phyloP scores from a whole-genome alignment of 1,140 invertebrate species.

The Tetranychus cinnabarinus region DNA sequence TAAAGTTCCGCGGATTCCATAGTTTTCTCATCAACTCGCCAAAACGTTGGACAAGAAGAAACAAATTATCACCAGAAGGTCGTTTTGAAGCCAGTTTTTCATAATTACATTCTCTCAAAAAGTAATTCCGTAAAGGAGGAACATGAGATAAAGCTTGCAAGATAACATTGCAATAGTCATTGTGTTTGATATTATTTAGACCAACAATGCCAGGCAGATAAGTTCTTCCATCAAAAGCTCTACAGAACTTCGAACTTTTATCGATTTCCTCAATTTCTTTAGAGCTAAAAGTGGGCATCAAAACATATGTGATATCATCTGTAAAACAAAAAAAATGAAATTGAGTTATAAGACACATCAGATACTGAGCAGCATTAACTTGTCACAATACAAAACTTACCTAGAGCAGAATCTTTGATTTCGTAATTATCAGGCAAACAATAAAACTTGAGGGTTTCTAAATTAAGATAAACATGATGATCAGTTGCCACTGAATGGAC shows the following conservation, averaged over 20 bases:
- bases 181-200: constrained; percentile 96
- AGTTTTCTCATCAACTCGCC: constrained; percentile 91
- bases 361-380: neutral
- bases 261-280: constrained; percentile 59
- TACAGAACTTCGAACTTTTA: constrained; percentile 53
- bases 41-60: constrained; percentile 81
- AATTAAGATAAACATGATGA: constrained; percentile 93
- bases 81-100: constrained; percentile 42
- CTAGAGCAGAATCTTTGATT: constrained; percentile 93
- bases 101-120: constrained; percentile 81
- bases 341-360: neutral
- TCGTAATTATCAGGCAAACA: constrained; percentile 99
- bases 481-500: constrained; percentile 90
- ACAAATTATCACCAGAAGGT: constrained; percentile 72
- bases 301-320: constrained; percentile 41
- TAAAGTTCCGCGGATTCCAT: constrained; percentile 98
- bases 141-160: constrained; percentile 84
- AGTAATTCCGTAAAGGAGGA: constrained; percentile 75
- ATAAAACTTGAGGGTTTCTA: constrained; percentile 92
- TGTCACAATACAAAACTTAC: constrained; percentile 19
- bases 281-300: constrained; percentile 84
- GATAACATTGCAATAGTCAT: constrained; percentile 98
- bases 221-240: constrained; percentile 86
- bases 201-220: constrained; percentile 70
- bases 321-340: neutral